phyloP scores from a whole-genome alignment of 2,888 invertebrate genomes.

The Coelopa pilipes region DNA sequence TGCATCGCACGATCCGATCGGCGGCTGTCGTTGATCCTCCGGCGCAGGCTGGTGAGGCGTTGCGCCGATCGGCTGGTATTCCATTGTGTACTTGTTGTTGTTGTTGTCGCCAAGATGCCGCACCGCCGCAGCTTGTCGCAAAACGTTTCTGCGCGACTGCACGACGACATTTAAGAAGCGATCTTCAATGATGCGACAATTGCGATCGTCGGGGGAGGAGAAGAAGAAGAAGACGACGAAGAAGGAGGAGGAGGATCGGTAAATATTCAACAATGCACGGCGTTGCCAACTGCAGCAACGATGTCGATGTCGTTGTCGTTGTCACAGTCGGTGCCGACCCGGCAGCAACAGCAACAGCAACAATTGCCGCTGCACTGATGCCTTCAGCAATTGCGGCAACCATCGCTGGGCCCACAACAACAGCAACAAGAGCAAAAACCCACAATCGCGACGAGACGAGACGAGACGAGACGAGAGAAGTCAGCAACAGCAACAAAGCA shows the following conservation, averaged over 20 bases:
- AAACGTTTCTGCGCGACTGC: constrained; percentile 27
- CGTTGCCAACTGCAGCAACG: constrained; percentile 22
- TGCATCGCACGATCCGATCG: constrained; percentile 29
- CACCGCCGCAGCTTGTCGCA: constrained; percentile 34
- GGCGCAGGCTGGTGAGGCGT: constrained; percentile 11
- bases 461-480: too few species aligned
- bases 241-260: constrained; percentile 1
- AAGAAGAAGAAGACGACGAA: neutral
- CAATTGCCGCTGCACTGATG: neutral
- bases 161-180: constrained; percentile 30
- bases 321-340: neutral
- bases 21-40: neutral
- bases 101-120: constrained; percentile 29
- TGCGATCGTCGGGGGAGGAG: neutral
- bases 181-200: constrained; percentile 26
- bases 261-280: constrained; percentile 34
- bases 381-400: neutral
- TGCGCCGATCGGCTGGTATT: neutral
- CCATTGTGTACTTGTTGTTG: constrained; percentile 13
- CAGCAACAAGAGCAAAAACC: too few species aligned
- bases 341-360: constrained; percentile 1
- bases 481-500: constrained; percentile 11
- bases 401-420: neutral
- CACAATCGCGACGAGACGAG: too few species aligned
- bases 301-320: too few species aligned